A percentile compares a stretch with the other conserved stretches of the same genome.
Conservation (phyloP, 1,140 invertebrate genomes). For the Zelostemma sp. region DNA sequence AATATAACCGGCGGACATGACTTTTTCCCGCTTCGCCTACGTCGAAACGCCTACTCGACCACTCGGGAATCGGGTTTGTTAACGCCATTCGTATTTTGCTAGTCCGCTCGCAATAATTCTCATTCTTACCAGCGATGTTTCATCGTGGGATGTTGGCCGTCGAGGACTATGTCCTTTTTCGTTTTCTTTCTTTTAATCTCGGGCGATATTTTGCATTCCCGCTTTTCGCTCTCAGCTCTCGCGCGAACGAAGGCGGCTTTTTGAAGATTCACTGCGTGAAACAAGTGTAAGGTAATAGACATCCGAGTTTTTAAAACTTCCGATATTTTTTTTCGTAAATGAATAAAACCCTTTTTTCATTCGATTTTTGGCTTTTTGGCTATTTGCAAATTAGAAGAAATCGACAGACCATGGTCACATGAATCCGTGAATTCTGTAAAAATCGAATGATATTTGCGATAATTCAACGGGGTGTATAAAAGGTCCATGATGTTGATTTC, state of each 20-base stretch:
- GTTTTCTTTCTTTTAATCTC: not conserved
- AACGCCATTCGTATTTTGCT: slow-evolving; percentile 31
- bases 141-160: slow-evolving; percentile 6
- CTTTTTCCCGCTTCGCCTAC: slow-evolving; percentile 53
- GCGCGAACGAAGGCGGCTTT: no score
- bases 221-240: no score
- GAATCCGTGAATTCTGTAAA: no score
- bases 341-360: not conserved
- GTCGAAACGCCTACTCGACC: slow-evolving; percentile 47
- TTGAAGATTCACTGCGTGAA: no score
- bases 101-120: slow-evolving; percentile 47
- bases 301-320: no score
- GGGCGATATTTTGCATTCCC: not conserved
- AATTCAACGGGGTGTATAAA: no score
- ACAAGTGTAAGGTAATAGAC: no score
- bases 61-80: slow-evolving; percentile 39
- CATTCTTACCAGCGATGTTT: slow-evolving; percentile 43
- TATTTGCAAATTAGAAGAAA: no score
- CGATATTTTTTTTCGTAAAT: no score
- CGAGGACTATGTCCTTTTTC: not conserved
- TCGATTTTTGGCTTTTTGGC: no score
- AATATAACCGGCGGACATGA: slow-evolving; percentile 58
- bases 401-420: no score
- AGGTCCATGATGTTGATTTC: slow-evolving; percentile 2
- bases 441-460: no score